A percentile compares a stretch with the other conserved stretches of the same genome.
Conservation (phyloP, 37 sponge, comb jelly and placozoan species). For the Dysidea cf. avara region DNA sequence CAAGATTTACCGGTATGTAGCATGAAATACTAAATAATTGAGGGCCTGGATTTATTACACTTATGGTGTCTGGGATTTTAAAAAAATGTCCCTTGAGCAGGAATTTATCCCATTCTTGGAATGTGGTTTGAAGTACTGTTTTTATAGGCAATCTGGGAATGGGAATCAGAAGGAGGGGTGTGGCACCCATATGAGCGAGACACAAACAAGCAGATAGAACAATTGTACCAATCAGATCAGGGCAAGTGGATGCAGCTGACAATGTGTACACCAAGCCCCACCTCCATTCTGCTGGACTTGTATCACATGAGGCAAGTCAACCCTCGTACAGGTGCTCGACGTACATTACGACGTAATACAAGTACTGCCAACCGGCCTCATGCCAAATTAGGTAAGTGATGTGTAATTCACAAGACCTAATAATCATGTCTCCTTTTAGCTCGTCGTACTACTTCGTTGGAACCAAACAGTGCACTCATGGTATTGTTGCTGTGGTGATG, state of each 20-base stretch:
- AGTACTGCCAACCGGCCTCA: background rate
- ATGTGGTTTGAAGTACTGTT: background rate
- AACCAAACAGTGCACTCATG: no score
- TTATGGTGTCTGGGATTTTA: background rate
- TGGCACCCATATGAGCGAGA: slow-evolving; percentile 77
- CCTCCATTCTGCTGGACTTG: slow-evolving; percentile 73
- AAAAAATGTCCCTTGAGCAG: slow-evolving; percentile 3
- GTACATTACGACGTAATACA: slow-evolving; percentile 11
- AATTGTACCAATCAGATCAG: slow-evolving; percentile 69
- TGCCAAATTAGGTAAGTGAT: background rate
- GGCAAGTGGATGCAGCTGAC: slow-evolving; percentile 80
- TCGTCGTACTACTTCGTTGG: no score
- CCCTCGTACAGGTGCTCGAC: slow-evolving; percentile 48
- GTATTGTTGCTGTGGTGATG: background rate
- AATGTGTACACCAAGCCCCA: slow-evolving; percentile 71
- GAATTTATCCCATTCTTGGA: background rate
- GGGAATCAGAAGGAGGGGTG: slow-evolving; percentile 50
- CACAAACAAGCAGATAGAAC: slow-evolving; percentile 76
- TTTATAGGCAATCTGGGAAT: slow-evolving; percentile 79
- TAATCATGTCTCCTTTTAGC: no score
- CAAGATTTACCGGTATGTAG: no score
- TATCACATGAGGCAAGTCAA: slow-evolving; percentile 80
- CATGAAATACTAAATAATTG: no score
- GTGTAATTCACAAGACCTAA: no score
- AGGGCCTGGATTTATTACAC: no score